phyloP scores from a whole-genome alignment of 1,140 invertebrate species.

The Drosophila aff. region DNA sequence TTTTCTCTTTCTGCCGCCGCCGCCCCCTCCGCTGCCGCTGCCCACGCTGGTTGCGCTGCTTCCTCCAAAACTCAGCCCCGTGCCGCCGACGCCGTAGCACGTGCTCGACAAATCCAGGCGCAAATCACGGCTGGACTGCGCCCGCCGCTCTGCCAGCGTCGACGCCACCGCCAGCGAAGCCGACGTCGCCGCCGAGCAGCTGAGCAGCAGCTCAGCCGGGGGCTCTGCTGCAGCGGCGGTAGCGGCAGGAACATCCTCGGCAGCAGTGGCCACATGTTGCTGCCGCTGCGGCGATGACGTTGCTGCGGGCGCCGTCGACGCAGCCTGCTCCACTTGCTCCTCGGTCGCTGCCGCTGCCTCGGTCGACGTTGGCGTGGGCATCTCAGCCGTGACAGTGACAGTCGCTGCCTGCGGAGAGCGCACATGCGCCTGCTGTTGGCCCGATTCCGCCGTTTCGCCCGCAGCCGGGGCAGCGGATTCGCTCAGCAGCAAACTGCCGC shows the following conservation, averaged over 20 bases:
- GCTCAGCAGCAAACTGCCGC: slow-evolving; percentile 54
- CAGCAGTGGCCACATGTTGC: slow-evolving; percentile 65
- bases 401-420: slow-evolving; percentile 62
- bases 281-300: slow-evolving; percentile 40
- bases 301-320: slow-evolving; percentile 15
- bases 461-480: slow-evolving; percentile 62
- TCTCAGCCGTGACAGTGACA: slow-evolving; percentile 51
- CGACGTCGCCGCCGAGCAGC: slow-evolving; percentile 54
- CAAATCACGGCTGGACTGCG: slow-evolving; percentile 69
- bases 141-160: slow-evolving; percentile 67
- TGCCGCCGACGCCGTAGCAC: slow-evolving; percentile 75
- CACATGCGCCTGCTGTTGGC: slow-evolving; percentile 72
- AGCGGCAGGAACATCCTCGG: slow-evolving; percentile 7
- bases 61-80: slow-evolving; percentile 61
- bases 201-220: slow-evolving; percentile 36
- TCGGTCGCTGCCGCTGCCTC: slow-evolving; percentile 32
- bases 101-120: slow-evolving; percentile 78
- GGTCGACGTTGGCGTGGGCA: slow-evolving; percentile 49
- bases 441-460: slow-evolving; percentile 69
- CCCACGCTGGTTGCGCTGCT: slow-evolving; percentile 48
- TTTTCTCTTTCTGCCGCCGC: slow-evolving; percentile 85
- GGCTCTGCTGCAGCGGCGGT: slow-evolving; percentile 14
- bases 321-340: slow-evolving; percentile 58
- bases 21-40: slow-evolving; percentile 68
- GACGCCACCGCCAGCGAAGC: slow-evolving; percentile 66